Percentiles rank a stretch among this genome's conserved stretches.
Evolutionary conservation across 1,140 invertebrate genomes (phyloP).

Genomic region (Delia radicum): DNA sequence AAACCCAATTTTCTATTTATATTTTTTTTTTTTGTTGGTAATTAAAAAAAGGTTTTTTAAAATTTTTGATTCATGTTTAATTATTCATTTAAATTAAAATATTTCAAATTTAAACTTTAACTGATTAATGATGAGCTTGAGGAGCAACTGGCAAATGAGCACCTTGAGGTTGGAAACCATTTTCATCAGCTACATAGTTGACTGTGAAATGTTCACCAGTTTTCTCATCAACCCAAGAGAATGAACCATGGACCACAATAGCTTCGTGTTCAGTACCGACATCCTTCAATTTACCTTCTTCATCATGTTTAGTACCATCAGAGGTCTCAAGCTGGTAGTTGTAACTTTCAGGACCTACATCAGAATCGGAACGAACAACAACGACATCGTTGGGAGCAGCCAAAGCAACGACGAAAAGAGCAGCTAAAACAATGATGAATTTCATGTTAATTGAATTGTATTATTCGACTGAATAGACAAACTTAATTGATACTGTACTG

Average conservation of each 20-base stretch:
- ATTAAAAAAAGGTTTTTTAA: constrained; percentile 4
- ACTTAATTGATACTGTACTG: background rate
- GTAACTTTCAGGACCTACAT: constrained; percentile 27
- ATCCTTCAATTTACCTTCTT: constrained; percentile 20
- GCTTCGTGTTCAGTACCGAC: constrained; percentile 29
- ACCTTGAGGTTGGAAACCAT: constrained; percentile 63
- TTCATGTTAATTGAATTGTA: constrained; percentile 25
- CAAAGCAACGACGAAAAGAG: constrained; percentile 30
- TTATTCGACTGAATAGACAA: background rate
- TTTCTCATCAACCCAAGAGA: constrained; percentile 31
- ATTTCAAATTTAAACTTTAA: background rate
- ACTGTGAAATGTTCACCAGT: constrained; percentile 45
- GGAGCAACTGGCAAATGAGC: constrained; percentile 65
- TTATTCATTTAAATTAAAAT: background rate
- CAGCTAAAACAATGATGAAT: constrained; percentile 27
- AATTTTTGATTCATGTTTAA: background rate
- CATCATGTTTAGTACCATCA: background rate
- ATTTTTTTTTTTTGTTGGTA: too few species aligned
- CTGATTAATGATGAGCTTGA: constrained; percentile 9
- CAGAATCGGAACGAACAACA: constrained; percentile 20
- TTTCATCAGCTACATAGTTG: constrained; percentile 43
- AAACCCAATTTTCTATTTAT: too few species aligned
- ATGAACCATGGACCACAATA: constrained; percentile 32
- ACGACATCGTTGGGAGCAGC: constrained; percentile 24
- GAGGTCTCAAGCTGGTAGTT: background rate